phyloP scores from a whole-genome alignment of 2,888 invertebrate species.

The Spisula subtruncata region DNA sequence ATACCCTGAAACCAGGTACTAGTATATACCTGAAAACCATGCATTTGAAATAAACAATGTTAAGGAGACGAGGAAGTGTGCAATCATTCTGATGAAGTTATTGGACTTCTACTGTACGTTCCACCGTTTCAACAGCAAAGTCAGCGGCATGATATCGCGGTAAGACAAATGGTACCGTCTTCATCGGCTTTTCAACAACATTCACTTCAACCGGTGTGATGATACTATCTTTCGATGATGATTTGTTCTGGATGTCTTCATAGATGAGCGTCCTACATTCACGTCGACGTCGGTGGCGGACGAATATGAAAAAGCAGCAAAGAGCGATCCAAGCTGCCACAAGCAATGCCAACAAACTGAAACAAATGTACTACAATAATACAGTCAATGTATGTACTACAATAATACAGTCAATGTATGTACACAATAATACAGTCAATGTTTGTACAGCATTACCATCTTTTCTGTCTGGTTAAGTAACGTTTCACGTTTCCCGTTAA shows the following conservation, averaged over 20 bases:
- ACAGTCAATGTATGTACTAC: too few relatives aligned
- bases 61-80: too few relatives aligned
- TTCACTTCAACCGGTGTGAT: neutral
- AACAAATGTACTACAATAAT: neutral
- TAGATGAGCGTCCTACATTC: neutral
- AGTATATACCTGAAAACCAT: too few relatives aligned
- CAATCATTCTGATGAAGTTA: too few relatives aligned
- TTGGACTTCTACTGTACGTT: neutral
- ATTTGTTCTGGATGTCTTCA: neutral
- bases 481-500: too few relatives aligned
- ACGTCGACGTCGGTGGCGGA: neutral
- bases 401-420: too few relatives aligned
- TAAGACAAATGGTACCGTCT: neutral
- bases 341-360: constrained; percentile 2
- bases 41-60: too few relatives aligned
- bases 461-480: too few relatives aligned
- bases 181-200: neutral
- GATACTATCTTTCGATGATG: neutral
- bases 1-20: too few relatives aligned
- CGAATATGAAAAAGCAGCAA: neutral
- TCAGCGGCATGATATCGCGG: neutral
- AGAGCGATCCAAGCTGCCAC: neutral
- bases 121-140: neutral
- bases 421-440: too few relatives aligned
- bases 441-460: too few relatives aligned